These are phyloP conservation scores for Eospalax fontanierii DNA, from an alignment of 2,797 vertebrate genomes.

Conservation along the genomic window DNA sequence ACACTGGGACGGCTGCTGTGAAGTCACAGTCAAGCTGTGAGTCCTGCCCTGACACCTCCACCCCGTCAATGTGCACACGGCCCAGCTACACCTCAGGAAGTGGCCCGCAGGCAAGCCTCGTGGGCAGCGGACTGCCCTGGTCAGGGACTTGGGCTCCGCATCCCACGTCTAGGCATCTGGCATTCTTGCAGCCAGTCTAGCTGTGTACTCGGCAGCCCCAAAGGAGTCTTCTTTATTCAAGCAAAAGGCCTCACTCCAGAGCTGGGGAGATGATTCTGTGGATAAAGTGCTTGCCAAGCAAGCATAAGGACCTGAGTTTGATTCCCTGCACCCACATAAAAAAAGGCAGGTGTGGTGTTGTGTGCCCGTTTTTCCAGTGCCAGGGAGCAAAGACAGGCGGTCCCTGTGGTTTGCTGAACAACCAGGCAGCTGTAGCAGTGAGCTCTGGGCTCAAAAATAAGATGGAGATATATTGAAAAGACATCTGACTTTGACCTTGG, in stretches of 20 bases:
- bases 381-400: neutral
- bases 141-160: neutral
- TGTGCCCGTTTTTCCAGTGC: no score
- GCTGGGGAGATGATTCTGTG: neutral
- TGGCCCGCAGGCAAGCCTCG: neutral
- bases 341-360: neutral
- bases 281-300: neutral
- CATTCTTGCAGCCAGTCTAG: rapidly evolving
- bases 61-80: constrained; percentile 15
- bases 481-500: neutral
- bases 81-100: constrained; percentile 34
- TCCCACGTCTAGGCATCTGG: neutral
- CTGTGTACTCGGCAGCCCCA: neutral
- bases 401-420: neutral
- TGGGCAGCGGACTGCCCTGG: neutral
- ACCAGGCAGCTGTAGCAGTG: neutral
- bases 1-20: neutral
- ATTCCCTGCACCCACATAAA: neutral
- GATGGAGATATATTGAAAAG: neutral
- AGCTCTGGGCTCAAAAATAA: neutral
- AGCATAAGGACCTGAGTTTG: neutral
- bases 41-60: constrained; percentile 53
- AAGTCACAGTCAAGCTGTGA: constrained; percentile 54
- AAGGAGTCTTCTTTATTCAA: neutral
- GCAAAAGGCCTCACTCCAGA: neutral